Conservation (phyloP, 1,140 invertebrate species). For the Coelopa frigida region DNA sequence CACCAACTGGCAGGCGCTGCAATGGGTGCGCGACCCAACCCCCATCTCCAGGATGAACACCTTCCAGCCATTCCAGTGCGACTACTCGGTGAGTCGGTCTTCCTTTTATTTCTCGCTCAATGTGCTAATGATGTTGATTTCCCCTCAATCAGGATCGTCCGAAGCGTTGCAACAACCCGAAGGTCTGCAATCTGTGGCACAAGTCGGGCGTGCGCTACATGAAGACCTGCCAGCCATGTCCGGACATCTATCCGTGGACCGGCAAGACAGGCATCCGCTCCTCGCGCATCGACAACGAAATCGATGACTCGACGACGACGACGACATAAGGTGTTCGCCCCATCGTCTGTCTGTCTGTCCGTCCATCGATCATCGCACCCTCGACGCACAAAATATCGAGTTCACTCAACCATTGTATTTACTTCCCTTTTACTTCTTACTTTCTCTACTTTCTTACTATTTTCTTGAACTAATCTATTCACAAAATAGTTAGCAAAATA, state of each 20-base stretch:
- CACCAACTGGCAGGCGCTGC: constrained; percentile 86
- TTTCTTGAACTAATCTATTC: too few species aligned
- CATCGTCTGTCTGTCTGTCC: too few species aligned
- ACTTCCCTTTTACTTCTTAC: too few species aligned
- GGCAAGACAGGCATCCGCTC: constrained; percentile 83
- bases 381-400: constrained; percentile 12
- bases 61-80: constrained; percentile 83
- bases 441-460: too few species aligned
- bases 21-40: constrained; percentile 87
- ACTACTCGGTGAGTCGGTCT: constrained; percentile 61
- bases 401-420: too few species aligned
- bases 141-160: constrained; percentile 62
- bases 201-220: constrained; percentile 88
- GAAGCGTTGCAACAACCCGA: constrained; percentile 83
- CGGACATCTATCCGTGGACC: constrained; percentile 88
- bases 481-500: too few species aligned
- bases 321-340: constrained; percentile 12
- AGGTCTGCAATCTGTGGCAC: constrained; percentile 91
- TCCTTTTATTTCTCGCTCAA: too few species aligned
- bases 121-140: too few species aligned
- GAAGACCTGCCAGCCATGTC: constrained; percentile 88
- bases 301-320: constrained; percentile 31
- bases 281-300: constrained; percentile 75
- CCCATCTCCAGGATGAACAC: constrained; percentile 68
- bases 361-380: too few species aligned